A percentile compares a stretch with the other conserved stretches of the same genome.
Evolutionary conservation across 2,113 vertebrate species (phyloP).

Genomic region (Rhynchopsitta pachyrhyncha): DNA sequence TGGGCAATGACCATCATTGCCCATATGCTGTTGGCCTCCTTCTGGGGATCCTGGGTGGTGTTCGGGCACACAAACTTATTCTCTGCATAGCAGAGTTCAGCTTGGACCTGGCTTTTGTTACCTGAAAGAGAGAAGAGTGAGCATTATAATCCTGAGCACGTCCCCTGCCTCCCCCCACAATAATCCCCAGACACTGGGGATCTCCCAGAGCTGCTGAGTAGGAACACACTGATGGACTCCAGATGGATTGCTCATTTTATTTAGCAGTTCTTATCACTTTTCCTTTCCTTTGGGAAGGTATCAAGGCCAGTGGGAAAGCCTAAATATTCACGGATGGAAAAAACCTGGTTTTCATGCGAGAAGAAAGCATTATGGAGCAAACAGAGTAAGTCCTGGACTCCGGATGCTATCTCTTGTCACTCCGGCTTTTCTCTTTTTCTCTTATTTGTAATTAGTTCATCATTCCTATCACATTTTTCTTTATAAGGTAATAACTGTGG

Average conservation of each 20-base stretch:
- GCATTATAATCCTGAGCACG: background rate
- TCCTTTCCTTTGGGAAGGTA: background rate
- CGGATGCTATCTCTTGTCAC: background rate
- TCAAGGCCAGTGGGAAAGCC: background rate
- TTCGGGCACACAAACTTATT: slow-evolving; percentile 31
- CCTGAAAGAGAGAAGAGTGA: slow-evolving; percentile 45
- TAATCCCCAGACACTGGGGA: background rate
- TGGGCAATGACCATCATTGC: slow-evolving; percentile 89
- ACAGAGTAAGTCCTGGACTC: background rate
- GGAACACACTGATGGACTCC: background rate
- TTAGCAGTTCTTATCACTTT: background rate
- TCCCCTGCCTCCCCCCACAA: background rate
- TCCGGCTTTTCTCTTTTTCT: background rate
- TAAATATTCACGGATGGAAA: background rate
- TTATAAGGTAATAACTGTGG: background rate
- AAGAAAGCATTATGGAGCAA: background rate
- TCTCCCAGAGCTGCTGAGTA: background rate
- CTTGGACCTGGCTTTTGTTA: slow-evolving; percentile 64
- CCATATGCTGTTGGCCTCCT: slow-evolving; percentile 84
- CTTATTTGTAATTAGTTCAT: background rate
- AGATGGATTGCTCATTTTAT: background rate
- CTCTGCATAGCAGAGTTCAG: slow-evolving; percentile 68
- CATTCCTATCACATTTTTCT: background rate
- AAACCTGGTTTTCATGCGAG: background rate
- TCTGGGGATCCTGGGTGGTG: slow-evolving; percentile 15